These are phyloP conservation scores for Potamilus streckersoni DNA, from an alignment of 1,140 invertebrate genomes.

Conservation along the genomic window DNA sequence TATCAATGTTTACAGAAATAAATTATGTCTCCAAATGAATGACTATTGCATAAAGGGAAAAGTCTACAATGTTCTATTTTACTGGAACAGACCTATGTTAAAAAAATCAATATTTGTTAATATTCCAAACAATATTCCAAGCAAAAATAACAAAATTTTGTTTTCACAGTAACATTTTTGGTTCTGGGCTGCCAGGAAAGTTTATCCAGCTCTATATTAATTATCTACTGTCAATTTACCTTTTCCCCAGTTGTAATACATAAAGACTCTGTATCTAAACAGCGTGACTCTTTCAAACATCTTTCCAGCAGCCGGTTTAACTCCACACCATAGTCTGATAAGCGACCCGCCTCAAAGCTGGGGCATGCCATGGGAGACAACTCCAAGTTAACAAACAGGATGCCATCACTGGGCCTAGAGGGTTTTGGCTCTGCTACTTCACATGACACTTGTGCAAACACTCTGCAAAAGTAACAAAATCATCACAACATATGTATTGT, in stretches of 20 bases:
- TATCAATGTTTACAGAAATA: too few relatives aligned
- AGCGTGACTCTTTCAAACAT: constrained; percentile 85
- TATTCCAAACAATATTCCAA: too few relatives aligned
- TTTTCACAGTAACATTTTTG: too few relatives aligned
- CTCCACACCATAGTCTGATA: constrained; percentile 77
- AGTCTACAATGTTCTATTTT: too few relatives aligned
- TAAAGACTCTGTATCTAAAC: constrained; percentile 91
- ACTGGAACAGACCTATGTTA: too few relatives aligned
- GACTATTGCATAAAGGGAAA: too few relatives aligned
- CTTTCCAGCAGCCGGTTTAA: constrained; percentile 88
- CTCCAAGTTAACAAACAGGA: constrained; percentile 87
- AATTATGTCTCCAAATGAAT: too few relatives aligned
- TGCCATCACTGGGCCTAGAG: constrained; percentile 88
- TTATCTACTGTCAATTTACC: constrained; percentile 45
- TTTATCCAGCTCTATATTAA: too few relatives aligned
- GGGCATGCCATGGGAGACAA: constrained; percentile 85
- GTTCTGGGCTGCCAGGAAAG: too few relatives aligned
- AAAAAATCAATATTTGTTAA: too few relatives aligned
- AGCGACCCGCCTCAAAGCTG: constrained; percentile 79
- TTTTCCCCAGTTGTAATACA: constrained; percentile 92
- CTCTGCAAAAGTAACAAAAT: constrained; percentile 69
- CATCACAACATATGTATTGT: neutral
- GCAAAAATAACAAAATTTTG: too few relatives aligned
- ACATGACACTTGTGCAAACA: constrained; percentile 87
- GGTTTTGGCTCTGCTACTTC: constrained; percentile 86